Evolutionary conservation across 2,113 vertebrate species (phyloP).

Genomic region (Varanus salvator): DNA sequence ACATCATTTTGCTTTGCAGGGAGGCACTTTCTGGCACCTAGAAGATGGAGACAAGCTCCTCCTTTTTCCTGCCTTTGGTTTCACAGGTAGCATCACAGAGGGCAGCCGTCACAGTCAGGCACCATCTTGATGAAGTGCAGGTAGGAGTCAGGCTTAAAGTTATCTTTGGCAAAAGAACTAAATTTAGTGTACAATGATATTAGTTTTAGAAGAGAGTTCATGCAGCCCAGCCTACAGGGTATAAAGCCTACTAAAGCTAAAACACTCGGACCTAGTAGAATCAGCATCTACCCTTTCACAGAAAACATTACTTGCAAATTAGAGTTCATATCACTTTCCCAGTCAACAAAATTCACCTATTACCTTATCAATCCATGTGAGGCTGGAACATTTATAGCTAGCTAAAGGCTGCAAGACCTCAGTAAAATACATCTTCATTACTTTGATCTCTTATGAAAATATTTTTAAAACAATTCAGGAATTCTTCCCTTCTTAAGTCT

Average conservation of each 20-base stretch:
- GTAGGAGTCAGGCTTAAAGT: too few relatives aligned
- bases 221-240: not conserved
- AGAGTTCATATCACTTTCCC: not conserved
- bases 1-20: too few relatives aligned
- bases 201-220: not conserved
- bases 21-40: too few relatives aligned
- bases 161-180: not conserved
- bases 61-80: too few relatives aligned
- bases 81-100: too few relatives aligned
- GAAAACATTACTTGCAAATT: not conserved
- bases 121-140: too few relatives aligned
- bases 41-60: too few relatives aligned
- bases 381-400: not conserved
- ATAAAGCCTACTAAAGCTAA: not conserved
- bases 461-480: constrained; percentile 62
- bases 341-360: not conserved
- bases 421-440: constrained; percentile 48
- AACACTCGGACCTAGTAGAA: not conserved
- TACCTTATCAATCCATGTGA: too few relatives aligned
- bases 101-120: too few relatives aligned
- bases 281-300: not conserved
- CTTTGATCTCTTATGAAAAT: constrained; percentile 32
- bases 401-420: not conserved
- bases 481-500: constrained; percentile 57
- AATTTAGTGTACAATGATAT: not conserved